phyloP scores from a whole-genome alignment of 2,888 invertebrate species.

The Heliconius aoede region DNA sequence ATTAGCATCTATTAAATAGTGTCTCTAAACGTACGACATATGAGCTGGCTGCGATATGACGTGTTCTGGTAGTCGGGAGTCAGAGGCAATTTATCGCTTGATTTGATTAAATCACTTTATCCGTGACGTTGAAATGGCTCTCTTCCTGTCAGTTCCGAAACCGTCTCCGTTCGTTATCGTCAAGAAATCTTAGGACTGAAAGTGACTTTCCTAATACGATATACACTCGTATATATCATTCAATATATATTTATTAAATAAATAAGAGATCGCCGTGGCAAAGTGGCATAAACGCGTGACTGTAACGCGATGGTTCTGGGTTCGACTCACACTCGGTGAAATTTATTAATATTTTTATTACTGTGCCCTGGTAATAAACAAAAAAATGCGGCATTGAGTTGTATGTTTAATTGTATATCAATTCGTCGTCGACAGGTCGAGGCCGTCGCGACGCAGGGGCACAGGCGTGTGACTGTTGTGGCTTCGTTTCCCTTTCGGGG shows the following conservation, averaged over 20 bases:
- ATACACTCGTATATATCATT: no score
- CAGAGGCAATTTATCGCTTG: slow-evolving; percentile 71
- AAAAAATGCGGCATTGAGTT: no score
- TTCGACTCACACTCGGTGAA: no score
- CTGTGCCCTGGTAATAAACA: no score
- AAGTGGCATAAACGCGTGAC: no score
- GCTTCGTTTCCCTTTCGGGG: no score
- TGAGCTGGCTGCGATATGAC: slow-evolving; percentile 41
- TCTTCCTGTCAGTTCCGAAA: slow-evolving; percentile 73
- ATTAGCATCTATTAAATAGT: slow-evolving; percentile 31
- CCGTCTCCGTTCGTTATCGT: slow-evolving; percentile 67
- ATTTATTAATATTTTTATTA: no score
- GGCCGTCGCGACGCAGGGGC: no score
- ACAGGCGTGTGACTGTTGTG: no score
- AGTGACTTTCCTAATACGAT: slow-evolving; percentile 53
- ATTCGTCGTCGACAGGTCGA: not conserved
- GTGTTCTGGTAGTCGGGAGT: slow-evolving; percentile 48
- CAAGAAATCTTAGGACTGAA: slow-evolving; percentile 64
- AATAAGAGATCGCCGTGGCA: not conserved
- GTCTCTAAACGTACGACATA: slow-evolving; percentile 35
- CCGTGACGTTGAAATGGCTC: slow-evolving; percentile 72
- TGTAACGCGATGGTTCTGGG: no score
- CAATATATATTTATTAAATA: not conserved
- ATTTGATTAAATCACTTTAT: slow-evolving; percentile 80
- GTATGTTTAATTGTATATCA: no score